A percentile compares a stretch with the other conserved stretches of the same genome.
These are phyloP conservation scores for Apolygus lucorum DNA, from an alignment of 1,140 invertebrate genomes.

Conservation along the genomic window DNA sequence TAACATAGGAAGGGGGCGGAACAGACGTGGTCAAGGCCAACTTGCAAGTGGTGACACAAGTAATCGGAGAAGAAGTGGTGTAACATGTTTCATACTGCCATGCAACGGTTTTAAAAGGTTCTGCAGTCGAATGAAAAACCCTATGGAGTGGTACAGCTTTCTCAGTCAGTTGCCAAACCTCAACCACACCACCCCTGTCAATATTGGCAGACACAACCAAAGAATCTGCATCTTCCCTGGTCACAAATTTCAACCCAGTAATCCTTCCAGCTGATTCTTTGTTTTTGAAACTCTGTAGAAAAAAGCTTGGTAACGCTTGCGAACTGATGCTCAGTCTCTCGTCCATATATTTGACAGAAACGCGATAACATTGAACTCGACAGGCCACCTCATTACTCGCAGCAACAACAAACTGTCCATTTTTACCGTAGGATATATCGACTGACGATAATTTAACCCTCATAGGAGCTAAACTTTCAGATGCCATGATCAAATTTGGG, in stretches of 20 bases:
- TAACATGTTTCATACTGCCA: conserved; percentile 61
- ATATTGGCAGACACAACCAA: conserved; percentile 61
- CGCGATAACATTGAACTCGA: conserved; percentile 65
- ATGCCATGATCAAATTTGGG: conserved; percentile 40
- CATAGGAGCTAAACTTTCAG: conserved; percentile 61
- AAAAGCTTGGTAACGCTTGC: conserved; percentile 72
- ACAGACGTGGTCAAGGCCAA: conserved; percentile 50
- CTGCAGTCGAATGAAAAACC: conserved; percentile 46
- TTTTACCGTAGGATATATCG: conserved; percentile 65
- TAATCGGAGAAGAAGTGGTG: conserved; percentile 40
- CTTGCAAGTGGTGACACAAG: conserved; percentile 49
- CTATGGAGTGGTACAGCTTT: conserved; percentile 69
- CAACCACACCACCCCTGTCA: conserved; percentile 51
- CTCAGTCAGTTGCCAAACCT: conserved; percentile 79
- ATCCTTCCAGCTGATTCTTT: conserved; percentile 38
- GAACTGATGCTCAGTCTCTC: conserved; percentile 53
- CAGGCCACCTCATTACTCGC: conserved; percentile 59
- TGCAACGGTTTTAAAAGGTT: conserved; percentile 52
- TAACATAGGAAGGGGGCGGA: conserved; percentile 53
- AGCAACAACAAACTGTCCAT: conserved; percentile 70
- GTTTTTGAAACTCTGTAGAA: conserved; percentile 52
- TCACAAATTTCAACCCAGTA: conserved; percentile 69
- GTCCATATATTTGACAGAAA: conserved; percentile 50
- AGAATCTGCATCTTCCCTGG: conserved; percentile 71
- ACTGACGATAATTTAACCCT: conserved; percentile 64